Evolutionary conservation across 1,140 invertebrate genomes (phyloP), one percentile per base, ranked within the genome.

Genomic region (Papilio glaucus): DNA sequence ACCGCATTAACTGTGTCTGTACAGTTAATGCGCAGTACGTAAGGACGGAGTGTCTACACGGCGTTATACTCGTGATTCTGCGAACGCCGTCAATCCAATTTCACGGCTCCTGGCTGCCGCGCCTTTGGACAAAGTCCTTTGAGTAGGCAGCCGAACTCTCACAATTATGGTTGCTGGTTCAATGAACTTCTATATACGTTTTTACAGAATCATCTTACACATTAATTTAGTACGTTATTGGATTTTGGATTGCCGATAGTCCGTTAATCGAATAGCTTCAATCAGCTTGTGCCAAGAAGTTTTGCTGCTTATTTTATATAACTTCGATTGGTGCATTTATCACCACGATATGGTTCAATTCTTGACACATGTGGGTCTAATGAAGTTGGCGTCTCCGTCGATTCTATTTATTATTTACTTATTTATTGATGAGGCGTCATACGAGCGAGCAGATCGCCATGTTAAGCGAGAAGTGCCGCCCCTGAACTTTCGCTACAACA

Each of bases 101-200:
- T 77, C 80, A 78, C 76, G 78, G 80, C 74, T 78, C 63, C 70
- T 60, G 71, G 26, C 7, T 29, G 12, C 33, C 71, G 39, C 71
- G 72, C 77, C 72, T 75, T 77, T 70, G 76, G 76, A 76, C 80
- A 70, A 75, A 80, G 74, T 73, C 76, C 76, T 77, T 82, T 79
- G 76, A 74, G 49, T 57, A 10, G 18, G 21, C 10, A 26, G 29
- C 29, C 18, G 1, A 57, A 13, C 21, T 13, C 39, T 57, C 21
- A 24, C 21, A 57, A 57, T 57, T 57, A 21, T 57, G 49, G 49
- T 12, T 4, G 24, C 42, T n/a, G 42, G 8, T 57, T 57, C 49
- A 57, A 10, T 57, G 49, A n/a, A 57, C 24, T 57, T 24, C 21
- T 49, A 24, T 57, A 26, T 57, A 57, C 4, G 12, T 10, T 53